Base-by-base conservation (phyloP, 1,140 invertebrate species). In the Brachionus manjavacas region DNA sequence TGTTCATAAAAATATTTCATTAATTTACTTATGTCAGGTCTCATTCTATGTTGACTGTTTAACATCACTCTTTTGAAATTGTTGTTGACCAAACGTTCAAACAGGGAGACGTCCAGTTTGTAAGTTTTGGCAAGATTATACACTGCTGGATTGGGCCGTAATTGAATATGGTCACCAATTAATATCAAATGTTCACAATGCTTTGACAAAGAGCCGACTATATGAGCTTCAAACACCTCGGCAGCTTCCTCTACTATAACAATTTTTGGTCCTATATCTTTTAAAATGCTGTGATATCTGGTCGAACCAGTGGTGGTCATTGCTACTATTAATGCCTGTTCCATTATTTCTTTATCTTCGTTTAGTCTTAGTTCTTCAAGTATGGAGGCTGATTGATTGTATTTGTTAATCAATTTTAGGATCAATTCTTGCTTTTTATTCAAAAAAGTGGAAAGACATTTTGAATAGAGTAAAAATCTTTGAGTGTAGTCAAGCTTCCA, bases 241-340 rank as follows among this genome's bases (percentile, higher is more conserved):
- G 85, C 85, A 28, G 85, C 85, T 76, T 86, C 85, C 84, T 86
- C 85, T 8, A 86, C 85, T 41, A 86, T 85, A 3, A 86, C 68
- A 16, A 86, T 86, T 52, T 60, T 86, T 43, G 76, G 68, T 20
- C 79, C 68, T 79, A 85, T 81, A 41, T 83, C 16, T 43, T 79
- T 43, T 16, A 95, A 87, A 8, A 93, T 84, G 20, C 90, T 90
- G 49, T 92, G 91, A n/a, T 92, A 87, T 70, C 92, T 91, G 3
- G 94, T 93, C 1, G 93, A 93, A 60, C 92, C 92, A 12, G 93
- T 93, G 3, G 93, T 95, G 0, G 94, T 95, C 91, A 94, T 92
- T 9, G 93, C 94, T 49, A 94, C 64, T 14, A 86, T 78, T 14
- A 20, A 43, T 14, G 55, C 25, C 23, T 86, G 68, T 84, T 85